A percentile compares a stretch with the other conserved stretches of the same genome.
Conservation (phyloP, 2,888 invertebrate species). For the Acanthacorydalis orientalis region DNA sequence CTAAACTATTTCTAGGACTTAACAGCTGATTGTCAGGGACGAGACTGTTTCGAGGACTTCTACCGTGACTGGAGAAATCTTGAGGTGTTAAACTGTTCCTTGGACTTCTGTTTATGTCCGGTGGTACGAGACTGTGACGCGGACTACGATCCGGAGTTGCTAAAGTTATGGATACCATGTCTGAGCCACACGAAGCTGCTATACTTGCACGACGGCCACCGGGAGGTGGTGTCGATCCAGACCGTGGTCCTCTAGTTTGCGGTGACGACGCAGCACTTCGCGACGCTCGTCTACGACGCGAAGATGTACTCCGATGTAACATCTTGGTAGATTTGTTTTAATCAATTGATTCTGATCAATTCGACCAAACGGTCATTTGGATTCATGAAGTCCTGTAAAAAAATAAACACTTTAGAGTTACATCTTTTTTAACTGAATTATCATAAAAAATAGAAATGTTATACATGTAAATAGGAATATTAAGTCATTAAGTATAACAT, state of each 20-base stretch:
- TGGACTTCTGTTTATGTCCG: slow-evolving; percentile 34
- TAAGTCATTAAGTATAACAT: no score
- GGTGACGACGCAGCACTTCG: slow-evolving; percentile 48
- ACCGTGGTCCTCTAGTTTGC: slow-evolving; percentile 35
- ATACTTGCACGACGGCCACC: slow-evolving; percentile 24
- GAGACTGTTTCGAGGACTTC: slow-evolving; percentile 33
- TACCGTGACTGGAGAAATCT: slow-evolving; percentile 26
- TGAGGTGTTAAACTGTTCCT: slow-evolving; percentile 42
- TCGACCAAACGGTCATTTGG: no score
- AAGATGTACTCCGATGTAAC: slow-evolving; percentile 51
- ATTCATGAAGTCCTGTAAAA: no score
- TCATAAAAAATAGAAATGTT: no score
- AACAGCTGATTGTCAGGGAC: slow-evolving; percentile 33
- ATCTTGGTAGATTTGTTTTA: slow-evolving; percentile 21
- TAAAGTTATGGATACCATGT: slow-evolving; percentile 15
- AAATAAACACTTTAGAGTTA: no score
- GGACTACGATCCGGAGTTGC: slow-evolving; percentile 24
- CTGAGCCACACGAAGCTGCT: slow-evolving; percentile 20
- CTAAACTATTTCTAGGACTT: slow-evolving; percentile 40
- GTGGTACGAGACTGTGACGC: slow-evolving; percentile 27
- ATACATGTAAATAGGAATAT: no score
- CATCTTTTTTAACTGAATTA: no score
- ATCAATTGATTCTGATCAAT: not conserved
- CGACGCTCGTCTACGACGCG: slow-evolving; percentile 46
- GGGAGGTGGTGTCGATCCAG: slow-evolving; percentile 18